Evolutionary conservation across 2,113 vertebrate genomes (phyloP), one percentile per base, ranked within the genome.

Genomic region (Microcebus tavaratra): DNA sequence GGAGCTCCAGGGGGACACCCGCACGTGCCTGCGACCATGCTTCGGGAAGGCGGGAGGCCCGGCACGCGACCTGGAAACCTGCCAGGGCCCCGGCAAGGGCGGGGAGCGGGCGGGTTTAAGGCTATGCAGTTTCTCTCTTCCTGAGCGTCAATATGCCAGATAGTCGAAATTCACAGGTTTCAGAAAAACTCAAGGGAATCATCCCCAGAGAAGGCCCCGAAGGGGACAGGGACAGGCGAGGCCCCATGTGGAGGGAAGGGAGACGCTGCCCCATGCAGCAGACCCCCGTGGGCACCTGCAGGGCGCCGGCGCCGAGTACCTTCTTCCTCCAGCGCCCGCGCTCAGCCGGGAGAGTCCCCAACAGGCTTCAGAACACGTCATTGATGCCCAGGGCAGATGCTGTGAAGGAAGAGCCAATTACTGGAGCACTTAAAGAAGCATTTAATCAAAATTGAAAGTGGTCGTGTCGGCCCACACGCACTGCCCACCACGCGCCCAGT

Each of bases 31-130:
- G 23, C 2, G 0, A 48, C 50, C 61, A 31, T 0, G 39, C 61
- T 39, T 5, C 72, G 5, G 9, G 55, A 34, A 53, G 76, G 20
- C 86, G 36, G 57, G 20, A 79, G 21, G 6, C 76, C 48, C 31
- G 8, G 45, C 8, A 31, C 55, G 36, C 3, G 5, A 29, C 13
- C 14, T 53, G 0, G 17, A 31, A 83, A 39, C 0, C 1, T 42
- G 55, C 34, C 36, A 29, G 0, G 0, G 45, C 29, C 53, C 61
- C 20, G 9, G 34, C 34, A 29, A 42, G 25, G 20, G 11, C 29
- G 11, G 20, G 27, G 55, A 39, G 61, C 23, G 34, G 25, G 21
- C 31, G 53, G 10, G 13, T 45, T 23, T 11, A 4, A 12, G 2
- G 13, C 76, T 2, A 17, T 31, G 36, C 42, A 50, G 17, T 10